phyloP scores from a whole-genome alignment of 2,888 invertebrate species.

The Drosophila anceps region DNA sequence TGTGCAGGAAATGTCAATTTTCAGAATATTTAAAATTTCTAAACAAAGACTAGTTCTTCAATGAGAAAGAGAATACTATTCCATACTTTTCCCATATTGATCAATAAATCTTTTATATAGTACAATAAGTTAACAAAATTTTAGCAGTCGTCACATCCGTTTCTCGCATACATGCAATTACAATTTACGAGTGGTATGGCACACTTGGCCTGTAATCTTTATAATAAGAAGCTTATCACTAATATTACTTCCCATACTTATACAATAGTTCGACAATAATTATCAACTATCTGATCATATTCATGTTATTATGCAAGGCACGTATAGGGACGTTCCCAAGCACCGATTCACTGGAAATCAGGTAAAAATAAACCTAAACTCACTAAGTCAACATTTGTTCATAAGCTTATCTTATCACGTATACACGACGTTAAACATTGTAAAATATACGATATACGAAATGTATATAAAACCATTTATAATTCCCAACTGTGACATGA shows the following conservation, averaged over 20 bases:
- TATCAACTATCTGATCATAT: background rate
- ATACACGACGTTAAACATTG: constrained; percentile 22
- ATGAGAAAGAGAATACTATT: background rate
- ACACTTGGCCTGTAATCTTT: constrained; percentile 10
- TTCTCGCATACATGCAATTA: background rate
- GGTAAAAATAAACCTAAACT: constrained; percentile 32
- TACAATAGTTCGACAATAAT: background rate
- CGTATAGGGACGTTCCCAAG: constrained; percentile 6
- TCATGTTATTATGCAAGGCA: constrained; percentile 26
- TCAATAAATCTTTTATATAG: background rate
- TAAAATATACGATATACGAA: constrained; percentile 7
- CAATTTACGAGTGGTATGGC: background rate
- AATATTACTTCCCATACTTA: background rate
- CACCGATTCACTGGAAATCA: constrained; percentile 8
- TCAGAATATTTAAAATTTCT: background rate
- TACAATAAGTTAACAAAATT: background rate
- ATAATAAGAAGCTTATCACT: constrained; percentile 31
- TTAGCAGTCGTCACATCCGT: constrained; percentile 14
- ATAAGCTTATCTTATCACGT: constrained; percentile 59
- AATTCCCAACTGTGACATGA: constrained; percentile 20
- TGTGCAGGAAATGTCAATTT: constrained; percentile 38
- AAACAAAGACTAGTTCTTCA: constrained; percentile 1
- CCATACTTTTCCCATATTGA: background rate
- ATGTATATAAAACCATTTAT: constrained; percentile 11
- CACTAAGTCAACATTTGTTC: constrained; percentile 32